Evolutionary conservation across 1,140 invertebrate species (phyloP), one percentile per base, ranked within the genome.

Genomic region (Panagrolaimus sp.): DNA sequence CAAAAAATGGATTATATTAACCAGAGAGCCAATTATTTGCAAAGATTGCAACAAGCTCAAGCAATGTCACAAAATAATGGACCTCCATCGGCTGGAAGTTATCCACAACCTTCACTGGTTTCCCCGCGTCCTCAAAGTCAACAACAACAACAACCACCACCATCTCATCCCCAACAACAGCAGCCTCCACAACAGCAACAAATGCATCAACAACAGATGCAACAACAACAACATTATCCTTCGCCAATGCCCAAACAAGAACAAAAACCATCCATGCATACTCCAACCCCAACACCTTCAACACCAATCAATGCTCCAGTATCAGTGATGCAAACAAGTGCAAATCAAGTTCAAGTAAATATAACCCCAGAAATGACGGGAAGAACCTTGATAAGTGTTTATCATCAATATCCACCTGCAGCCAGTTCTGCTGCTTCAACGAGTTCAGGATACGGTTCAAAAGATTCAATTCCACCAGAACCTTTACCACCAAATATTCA

Each of bases 371-470:
- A 78, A 58, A 28, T 62, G 15, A 43, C 78, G 5, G 76, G 76
- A 17, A 43, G 76, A 44, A 78, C 79, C 6, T 64, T 78, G 45
- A 78, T 78, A n/a, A 81, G 79, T 55, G 76, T 78, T 17, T 78
- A 78, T 38, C 76, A 76, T 43, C 66, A 74, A 21, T 71, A 81
- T 45, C 68, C 79, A 62, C 43, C 76, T 28, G 43, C 43, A 10
- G 12, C 63, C 0, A 64, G 63, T 64, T 32, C 38, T 17, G 48
- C 46, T 24, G 26, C 55, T n/a, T 58, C 67, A 15, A 28, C 58
- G 6, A n/a, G 38, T 12, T 24, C 43, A n/a, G 43, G 17, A 7
- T 69, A 43, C 7, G 52, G 52, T 17, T 63, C 68, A 21, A 63
- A 63, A n/a, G 74, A 78, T 55, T 76, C 76, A 12, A 71, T 78